Percentiles rank a stretch among this genome's conserved stretches.
Evolutionary conservation across 2,113 vertebrate genomes (phyloP).

Genomic region (Ceyx cyanopectus): DNA sequence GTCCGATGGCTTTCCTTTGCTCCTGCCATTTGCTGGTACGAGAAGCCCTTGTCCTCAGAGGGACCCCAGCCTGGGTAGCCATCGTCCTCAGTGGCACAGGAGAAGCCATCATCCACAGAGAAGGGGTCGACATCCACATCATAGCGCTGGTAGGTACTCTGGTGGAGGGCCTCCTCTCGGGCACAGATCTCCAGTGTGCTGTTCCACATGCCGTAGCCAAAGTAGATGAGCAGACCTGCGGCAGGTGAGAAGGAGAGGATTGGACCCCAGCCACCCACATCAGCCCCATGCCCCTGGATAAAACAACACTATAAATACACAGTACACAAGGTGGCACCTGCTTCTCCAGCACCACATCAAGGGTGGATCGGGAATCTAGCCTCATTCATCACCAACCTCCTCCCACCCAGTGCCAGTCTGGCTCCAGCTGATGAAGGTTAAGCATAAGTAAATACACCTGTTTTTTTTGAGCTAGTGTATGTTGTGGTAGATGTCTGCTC

Average conservation of each 20-base stretch:
- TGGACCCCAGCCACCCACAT: fast-evolving
- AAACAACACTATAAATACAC: background rate
- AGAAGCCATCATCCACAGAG: conserved; percentile 78
- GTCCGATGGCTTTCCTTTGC: conserved; percentile 79
- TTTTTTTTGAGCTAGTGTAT: background rate
- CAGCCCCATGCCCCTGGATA: fast-evolving
- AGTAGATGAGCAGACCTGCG: conserved; percentile 93
- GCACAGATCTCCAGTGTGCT: conserved; percentile 92
- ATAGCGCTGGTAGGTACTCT: conserved; percentile 94
- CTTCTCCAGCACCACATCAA: background rate
- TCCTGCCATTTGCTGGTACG: conserved; percentile 84
- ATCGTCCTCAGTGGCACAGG: conserved; percentile 75
- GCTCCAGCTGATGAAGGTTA: background rate
- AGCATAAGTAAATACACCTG: fast-evolving
- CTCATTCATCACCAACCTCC: background rate
- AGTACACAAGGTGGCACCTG: background rate
- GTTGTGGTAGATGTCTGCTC: background rate
- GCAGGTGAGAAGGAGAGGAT: background rate
- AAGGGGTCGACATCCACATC: conserved; percentile 90
- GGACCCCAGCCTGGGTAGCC: conserved; percentile 84
- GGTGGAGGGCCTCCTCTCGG: conserved; percentile 87
- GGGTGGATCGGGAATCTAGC: background rate
- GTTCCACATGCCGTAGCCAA: conserved; percentile 95
- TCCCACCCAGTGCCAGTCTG: fast-evolving
- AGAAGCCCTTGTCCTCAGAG: conserved; percentile 80